Base-by-base conservation (phyloP, 35 echinoderm and acorn worm species). In the Apostichopus parvimensis region DNA sequence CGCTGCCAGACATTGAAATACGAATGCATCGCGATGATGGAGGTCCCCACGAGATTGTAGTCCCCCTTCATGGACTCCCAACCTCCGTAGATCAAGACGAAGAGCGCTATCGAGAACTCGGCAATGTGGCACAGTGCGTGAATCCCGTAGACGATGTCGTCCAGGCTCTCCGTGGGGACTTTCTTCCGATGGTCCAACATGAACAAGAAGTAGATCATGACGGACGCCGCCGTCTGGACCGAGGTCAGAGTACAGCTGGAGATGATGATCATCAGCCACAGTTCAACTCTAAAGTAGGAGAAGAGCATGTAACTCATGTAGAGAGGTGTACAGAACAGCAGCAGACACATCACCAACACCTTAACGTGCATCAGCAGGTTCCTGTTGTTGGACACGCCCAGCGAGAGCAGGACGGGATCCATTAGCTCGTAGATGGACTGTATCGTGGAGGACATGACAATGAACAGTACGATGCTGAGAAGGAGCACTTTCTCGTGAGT, bases 1-100 rank as follows among this genome's bases (percentile, higher is more conserved):
- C 97, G 79, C 53, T 96, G 94, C 87, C 93, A 96, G 13, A 99
- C 97, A 59, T 99, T 99, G 54, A 99, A 96, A 92, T 99, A 99
- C 54, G 90, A 99, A 78, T 99, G 97, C 54, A 99, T 72, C 8
- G 95, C 61, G 14, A 99, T 99, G 8, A 99, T 90, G 10, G 93
- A 79, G 18, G 91, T 92, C 28, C 95, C 92, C 21, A 92, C 54
- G 8, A 99, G 57, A 56, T 95, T 99, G 68, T 94, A 92, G 56
- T 95, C 95, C 21, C 84, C 57, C 54, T 79, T 92, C 59, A 94
- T 70, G 1, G 94, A 90, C 20, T 99, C 97, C 79, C 92, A 75
- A 13, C 93, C 92, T 15, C 97, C 97, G 56, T 94, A 99, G 55
- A 89, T 56, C 15, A 99, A 78, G 4, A 96, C 97, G 71, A 90